A percentile compares a stretch with the other conserved stretches of the same genome.
Conservation (phyloP, 2,888 invertebrate genomes). For the Cistogaster globosa region DNA sequence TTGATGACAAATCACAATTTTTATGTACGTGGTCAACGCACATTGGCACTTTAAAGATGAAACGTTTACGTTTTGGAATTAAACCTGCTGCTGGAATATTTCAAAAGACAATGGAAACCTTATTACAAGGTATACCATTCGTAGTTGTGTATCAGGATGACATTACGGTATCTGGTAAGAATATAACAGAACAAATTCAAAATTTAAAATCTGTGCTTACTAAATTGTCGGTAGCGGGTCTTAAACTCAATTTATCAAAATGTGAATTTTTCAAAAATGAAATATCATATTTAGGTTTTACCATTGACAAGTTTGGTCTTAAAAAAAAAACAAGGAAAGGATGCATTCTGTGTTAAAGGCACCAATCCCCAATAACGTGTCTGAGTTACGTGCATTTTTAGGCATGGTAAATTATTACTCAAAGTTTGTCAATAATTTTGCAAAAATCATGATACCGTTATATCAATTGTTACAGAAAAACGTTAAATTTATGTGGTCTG, state of each 20-base stretch:
- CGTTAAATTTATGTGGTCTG: conserved; percentile 27
- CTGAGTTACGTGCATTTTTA: too few species aligned
- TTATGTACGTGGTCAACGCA: conserved; percentile 40
- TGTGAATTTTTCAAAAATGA: conserved; percentile 41
- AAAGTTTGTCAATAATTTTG: conserved; percentile 25
- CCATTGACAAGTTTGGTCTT: conserved; percentile 20
- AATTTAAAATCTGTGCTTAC: conserved; percentile 31
- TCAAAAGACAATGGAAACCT: too few species aligned
- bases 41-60: conserved; percentile 40
- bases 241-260: conserved; percentile 32
- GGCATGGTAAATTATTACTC: too few species aligned
- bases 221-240: conserved; percentile 62
- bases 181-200: too few species aligned
- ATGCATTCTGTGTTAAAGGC: conserved; percentile 33
- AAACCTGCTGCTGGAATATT: conserved; percentile 40
- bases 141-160: conserved; percentile 32
- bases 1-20: too few species aligned
- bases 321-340: conserved; percentile 22
- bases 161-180: too few species aligned
- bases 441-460: conserved; percentile 37
- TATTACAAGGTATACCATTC: too few species aligned
- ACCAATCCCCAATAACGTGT: conserved; percentile 30
- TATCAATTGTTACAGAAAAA: conserved; percentile 28
- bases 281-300: conserved; percentile 36
- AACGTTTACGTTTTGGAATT: conserved; percentile 52